Evolutionary conservation across 2,113 vertebrate genomes (phyloP).

Genomic region (Haemorhous mexicanus): DNA sequence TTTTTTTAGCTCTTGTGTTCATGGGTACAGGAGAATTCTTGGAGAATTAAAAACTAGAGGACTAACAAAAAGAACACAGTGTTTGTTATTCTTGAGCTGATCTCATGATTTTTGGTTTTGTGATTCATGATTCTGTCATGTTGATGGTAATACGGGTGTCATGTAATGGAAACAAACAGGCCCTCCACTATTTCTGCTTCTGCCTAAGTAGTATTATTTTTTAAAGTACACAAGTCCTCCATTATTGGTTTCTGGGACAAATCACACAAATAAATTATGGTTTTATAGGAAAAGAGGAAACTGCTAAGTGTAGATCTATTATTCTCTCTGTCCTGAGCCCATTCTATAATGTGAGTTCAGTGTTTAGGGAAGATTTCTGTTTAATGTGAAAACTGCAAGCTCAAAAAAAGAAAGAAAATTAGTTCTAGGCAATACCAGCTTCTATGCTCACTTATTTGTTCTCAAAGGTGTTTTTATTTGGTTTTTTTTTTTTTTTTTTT

Average conservation of each 20-base stretch:
- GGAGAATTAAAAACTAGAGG: background rate
- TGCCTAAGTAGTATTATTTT: background rate
- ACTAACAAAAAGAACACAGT: background rate
- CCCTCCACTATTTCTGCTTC: background rate
- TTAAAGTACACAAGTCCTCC: background rate
- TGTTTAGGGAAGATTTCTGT: background rate
- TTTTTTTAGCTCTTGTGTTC: background rate
- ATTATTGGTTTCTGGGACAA: background rate
- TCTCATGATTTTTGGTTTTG: conserved; percentile 43
- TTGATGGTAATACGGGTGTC: background rate
- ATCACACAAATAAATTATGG: background rate
- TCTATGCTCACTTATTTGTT: background rate
- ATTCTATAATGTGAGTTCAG: background rate
- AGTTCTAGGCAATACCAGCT: background rate
- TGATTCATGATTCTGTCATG: conserved; percentile 32
- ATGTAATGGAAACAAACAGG: conserved; percentile 10
- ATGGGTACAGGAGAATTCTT: background rate
- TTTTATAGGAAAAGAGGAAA: background rate
- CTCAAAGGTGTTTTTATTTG: background rate
- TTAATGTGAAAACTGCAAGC: background rate
- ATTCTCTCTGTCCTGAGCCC: background rate
- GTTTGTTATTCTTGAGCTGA: conserved; percentile 35
- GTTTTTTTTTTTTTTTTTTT: background rate
- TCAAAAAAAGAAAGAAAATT: background rate
- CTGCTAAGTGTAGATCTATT: background rate